Evolutionary conservation across 2,888 invertebrate species (phyloP).

Genomic region (Caradrina kadenii): DNA sequence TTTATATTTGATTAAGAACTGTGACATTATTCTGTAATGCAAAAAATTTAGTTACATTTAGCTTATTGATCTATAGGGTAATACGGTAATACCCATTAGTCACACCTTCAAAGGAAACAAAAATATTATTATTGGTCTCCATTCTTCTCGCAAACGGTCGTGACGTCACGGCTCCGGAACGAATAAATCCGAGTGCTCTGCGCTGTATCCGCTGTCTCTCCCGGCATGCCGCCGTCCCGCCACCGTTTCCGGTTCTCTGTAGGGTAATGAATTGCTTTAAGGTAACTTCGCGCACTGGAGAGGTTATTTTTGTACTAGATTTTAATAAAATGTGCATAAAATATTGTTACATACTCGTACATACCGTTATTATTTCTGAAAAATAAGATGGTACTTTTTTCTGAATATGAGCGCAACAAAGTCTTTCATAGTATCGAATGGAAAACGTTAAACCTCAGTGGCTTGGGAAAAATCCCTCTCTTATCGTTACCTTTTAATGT

Average conservation of each 20-base stretch:
- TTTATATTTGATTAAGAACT: background rate
- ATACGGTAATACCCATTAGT: constrained; percentile 13
- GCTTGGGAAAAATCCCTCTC: background rate
- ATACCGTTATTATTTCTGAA: too few relatives aligned
- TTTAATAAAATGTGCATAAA: background rate
- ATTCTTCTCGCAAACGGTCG: constrained; percentile 46
- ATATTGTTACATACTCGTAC: background rate
- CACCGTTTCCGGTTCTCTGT: constrained; percentile 58
- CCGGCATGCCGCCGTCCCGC: constrained; percentile 50
- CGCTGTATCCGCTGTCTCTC: constrained; percentile 60
- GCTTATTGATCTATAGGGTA: too few relatives aligned
- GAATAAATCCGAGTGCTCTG: constrained; percentile 64
- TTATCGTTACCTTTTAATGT: background rate
- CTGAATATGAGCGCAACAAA: too few relatives aligned
- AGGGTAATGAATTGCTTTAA: constrained; percentile 57
- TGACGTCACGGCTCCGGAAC: constrained; percentile 58
- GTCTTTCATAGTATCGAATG: too few relatives aligned
- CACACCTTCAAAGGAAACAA: constrained; percentile 11
- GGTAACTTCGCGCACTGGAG: constrained; percentile 28
- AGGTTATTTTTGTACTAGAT: constrained; percentile 7
- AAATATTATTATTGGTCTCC: constrained; percentile 25
- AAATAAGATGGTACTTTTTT: too few relatives aligned
- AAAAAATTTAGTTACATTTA: background rate
- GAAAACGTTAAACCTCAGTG: too few relatives aligned
- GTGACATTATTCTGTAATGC: background rate